Base-by-base conservation (phyloP, 2,797 vertebrate genomes). In the Protosalanx chinensis region DNA sequence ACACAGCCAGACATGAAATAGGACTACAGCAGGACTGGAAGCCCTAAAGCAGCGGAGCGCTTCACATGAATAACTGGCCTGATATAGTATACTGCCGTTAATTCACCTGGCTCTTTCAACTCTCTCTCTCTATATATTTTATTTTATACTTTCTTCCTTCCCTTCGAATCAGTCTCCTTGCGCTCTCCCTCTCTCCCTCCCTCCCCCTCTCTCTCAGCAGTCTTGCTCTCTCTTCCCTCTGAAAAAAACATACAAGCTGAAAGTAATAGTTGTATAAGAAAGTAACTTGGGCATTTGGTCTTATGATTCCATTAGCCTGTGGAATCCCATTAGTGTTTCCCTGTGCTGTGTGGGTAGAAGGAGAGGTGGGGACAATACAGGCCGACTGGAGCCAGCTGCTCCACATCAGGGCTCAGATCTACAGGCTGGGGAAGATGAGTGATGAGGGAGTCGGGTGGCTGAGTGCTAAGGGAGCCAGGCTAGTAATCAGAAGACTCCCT, bases 201-300 rank as follows among this genome's bases (percentile, higher is more conserved):
- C 18, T 53, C 6, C 16, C 59, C 49, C 4, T 4, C 3, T 35
- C 20, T 7, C 20, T 16, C 37, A 27, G 1, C 23, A 27, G 23
- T 27, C 23, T 27, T 27, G 23, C 23, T 27, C 30, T 57, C 35
- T 64, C 23, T 27, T 27, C 23, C 23, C 23, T 27, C 23, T 1
- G 23, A 27, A 27, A 27, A 30, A 30, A 13, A 30, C 78, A 72
- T 83, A 77, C 87, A 76, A 80, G 87, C 82, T 85, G 83, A 85
- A 81, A 87, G 80, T 84, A 72, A 81, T 84, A 81, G 81, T 77
- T 84, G 80, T 80, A 82, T 71, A 83, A 79, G 80, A 71, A 83
- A 82, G 81, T 72, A 70, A 85, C 76, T 72, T 79, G 81, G 77
- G 73, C 84, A 87, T 87, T 83, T 88, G 85, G 86, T 83, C 83